Base-by-base conservation (phyloP, 2,797 vertebrate genomes). In the Prionace glauca region DNA sequence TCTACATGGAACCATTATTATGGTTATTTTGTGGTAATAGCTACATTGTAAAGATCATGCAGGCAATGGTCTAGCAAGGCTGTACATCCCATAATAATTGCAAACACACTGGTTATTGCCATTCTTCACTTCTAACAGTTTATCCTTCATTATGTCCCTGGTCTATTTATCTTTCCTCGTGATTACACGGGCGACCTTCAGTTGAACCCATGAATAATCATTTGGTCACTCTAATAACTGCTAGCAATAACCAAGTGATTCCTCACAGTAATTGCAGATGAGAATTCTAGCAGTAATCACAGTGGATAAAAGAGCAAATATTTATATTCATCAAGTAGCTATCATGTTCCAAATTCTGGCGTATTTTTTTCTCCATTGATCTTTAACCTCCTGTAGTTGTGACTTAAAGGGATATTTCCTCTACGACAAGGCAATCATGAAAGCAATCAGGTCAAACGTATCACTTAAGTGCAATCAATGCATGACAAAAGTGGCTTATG, bases 201-300 rank as follows among this genome's bases (percentile, higher is more conserved):
- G 45, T n/a, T 95, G 71, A 92, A 41, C 62, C 90, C 65, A 95
- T 95, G 93, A 95, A 77, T 77, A 95, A 95, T 69, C 36, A 69
- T 36, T 69, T 92, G 62, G 60, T 69, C 67, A 67, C 32, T 67
- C 88, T 26, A 24, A 36, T 26, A 41, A 41, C 18, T 5, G 29
- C 56, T 0, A 65, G 56, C 87, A 90, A 18, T 32, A 90, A 62
- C 18, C n/a, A 22, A 36, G 32, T 41, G 65, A 69, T 92, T 92
- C 65, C n/a, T 69, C 65, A 69, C 0, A 3, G 62, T 92, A 92
- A 92, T 92, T 69, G n/a, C 62, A 67, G n/a, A 36, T 41, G n/a
- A 67, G 90, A 92, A 69, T 67, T 92, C 62, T 24, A 69, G 32
- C 8, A 36, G 90, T 92, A 92, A 92, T 67, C 90, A 69, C 36